phyloP scores from a whole-genome alignment of 2,113 vertebrate species.

The Marmota flaviventris region DNA sequence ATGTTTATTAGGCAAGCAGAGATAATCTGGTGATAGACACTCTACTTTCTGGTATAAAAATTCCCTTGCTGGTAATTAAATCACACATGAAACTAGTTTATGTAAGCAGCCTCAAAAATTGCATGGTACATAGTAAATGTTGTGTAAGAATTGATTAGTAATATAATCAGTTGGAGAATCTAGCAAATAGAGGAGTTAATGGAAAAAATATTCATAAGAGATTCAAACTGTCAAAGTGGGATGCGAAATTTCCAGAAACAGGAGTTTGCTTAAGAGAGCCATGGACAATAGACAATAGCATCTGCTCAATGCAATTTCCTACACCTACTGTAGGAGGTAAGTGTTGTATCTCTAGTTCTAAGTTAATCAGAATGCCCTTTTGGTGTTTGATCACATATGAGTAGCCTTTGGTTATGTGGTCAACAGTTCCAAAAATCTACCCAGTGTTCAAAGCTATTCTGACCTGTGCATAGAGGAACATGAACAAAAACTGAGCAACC shows the following conservation, averaged over 20 bases:
- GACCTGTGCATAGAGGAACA: neutral
- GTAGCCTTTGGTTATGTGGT: too few relatives aligned
- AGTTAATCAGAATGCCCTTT: fast-evolving
- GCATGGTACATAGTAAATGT: neutral
- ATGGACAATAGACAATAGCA: too few relatives aligned
- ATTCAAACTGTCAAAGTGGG: neutral
- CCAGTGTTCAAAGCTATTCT: neutral
- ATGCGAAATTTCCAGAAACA: neutral
- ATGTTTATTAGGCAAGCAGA: neutral
- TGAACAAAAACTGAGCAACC: neutral
- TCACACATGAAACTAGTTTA: neutral
- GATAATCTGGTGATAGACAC: neutral
- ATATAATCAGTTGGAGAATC: neutral
- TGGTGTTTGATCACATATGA: neutral
- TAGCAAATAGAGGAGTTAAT: neutral
- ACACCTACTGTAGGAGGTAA: fast-evolving
- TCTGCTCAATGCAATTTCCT: neutral
- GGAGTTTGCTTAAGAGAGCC: neutral
- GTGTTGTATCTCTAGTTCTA: neutral
- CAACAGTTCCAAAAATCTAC: neutral
- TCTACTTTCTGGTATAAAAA: neutral
- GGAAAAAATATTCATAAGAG: neutral
- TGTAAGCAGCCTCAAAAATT: neutral
- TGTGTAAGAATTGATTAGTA: neutral
- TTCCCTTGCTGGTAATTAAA: neutral